These are phyloP conservation scores for Chloropsis cyanopogon DNA, from an alignment of 2,113 vertebrate species.

Conservation along the genomic window DNA sequence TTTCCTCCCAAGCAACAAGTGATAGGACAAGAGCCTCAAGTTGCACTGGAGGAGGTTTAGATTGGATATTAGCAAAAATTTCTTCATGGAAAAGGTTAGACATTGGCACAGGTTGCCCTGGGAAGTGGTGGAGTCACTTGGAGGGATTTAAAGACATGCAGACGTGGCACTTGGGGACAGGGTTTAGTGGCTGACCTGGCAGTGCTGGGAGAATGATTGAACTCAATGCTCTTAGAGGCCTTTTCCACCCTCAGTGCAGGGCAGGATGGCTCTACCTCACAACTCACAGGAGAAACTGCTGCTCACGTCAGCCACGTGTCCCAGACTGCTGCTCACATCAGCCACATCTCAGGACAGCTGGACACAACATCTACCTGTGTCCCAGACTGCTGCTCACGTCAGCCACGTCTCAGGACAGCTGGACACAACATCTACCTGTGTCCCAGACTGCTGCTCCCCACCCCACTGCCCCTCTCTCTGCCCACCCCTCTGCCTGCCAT, in stretches of 20 bases:
- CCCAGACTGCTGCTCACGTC: neutral
- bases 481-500: neutral
- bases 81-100: neutral
- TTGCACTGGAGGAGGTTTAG: neutral
- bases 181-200: neutral
- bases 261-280: neutral
- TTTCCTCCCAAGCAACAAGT: neutral
- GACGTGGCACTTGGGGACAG: neutral
- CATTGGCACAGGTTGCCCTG: neutral
- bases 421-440: neutral
- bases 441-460: neutral
- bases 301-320: fast-evolving
- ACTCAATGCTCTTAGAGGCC: neutral
- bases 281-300: neutral
- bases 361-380: neutral
- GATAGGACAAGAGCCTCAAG: neutral
- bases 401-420: neutral
- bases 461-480: neutral
- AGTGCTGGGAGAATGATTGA: neutral
- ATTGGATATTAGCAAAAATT: neutral
- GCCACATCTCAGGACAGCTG: neutral
- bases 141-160: neutral
- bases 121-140: neutral
- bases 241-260: neutral
- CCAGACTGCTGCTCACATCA: neutral